Percentiles rank a stretch among this genome's conserved stretches.
These are phyloP conservation scores for Chloroclysta siterata DNA, from an alignment of 2,888 invertebrate species.

Conservation along the genomic window DNA sequence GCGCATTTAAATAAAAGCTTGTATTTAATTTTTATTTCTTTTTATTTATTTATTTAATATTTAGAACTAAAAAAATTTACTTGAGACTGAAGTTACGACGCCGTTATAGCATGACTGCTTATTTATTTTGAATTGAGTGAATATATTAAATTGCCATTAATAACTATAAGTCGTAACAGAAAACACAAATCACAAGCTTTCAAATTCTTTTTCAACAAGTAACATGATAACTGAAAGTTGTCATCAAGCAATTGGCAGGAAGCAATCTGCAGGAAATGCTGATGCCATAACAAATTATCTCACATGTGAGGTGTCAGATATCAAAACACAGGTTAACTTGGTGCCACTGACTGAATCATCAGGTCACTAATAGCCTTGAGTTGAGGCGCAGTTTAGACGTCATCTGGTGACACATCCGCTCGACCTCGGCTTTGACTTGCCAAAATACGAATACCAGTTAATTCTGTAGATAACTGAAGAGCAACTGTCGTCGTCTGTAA, in stretches of 20 bases:
- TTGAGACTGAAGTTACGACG: too few species aligned
- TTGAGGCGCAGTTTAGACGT: constrained; percentile 42
- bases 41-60: too few species aligned
- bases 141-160: too few species aligned
- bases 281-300: constrained; percentile 24
- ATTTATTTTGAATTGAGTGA: too few species aligned
- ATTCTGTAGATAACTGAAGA: constrained; percentile 49
- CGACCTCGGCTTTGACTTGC: constrained; percentile 58
- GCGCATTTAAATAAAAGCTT: too few species aligned
- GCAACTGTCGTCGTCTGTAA: constrained; percentile 32
- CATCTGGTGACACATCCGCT: constrained; percentile 49
- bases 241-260: constrained; percentile 19
- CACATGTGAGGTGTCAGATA: constrained; percentile 38
- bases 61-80: too few species aligned
- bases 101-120: too few species aligned
- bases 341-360: constrained; percentile 42
- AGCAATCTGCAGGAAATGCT: constrained; percentile 23
- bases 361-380: constrained; percentile 39
- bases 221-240: constrained; percentile 5
- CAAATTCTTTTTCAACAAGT: not conserved
- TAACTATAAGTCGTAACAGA: too few species aligned
- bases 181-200: too few species aligned
- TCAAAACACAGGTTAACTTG: constrained; percentile 35
- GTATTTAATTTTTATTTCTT: too few species aligned
- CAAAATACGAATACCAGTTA: constrained; percentile 53